phyloP scores from a whole-genome alignment of 1,140 invertebrate genomes.

The Amphibalanus amphitrite region DNA sequence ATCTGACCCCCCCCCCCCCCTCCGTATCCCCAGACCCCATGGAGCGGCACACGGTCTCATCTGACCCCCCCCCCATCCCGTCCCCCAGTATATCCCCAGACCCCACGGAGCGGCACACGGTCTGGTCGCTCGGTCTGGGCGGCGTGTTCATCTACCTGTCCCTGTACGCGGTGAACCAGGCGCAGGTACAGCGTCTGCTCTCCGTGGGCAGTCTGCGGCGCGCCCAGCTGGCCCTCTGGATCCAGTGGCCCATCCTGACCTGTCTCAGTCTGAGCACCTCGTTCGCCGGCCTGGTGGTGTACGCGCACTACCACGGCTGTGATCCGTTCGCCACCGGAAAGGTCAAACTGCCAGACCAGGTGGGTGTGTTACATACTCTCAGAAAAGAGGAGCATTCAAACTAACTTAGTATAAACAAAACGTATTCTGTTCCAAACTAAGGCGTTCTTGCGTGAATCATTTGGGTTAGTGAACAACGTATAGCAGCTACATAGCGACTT shows the following conservation, averaged over 20 bases:
- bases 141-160: slow-evolving; percentile 52
- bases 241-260: slow-evolving; percentile 49
- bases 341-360: slow-evolving; percentile 32
- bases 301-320: slow-evolving; percentile 51
- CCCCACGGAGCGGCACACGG: no score
- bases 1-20: no score
- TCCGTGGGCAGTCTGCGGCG: slow-evolving; percentile 35
- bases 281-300: slow-evolving; percentile 59
- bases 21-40: no score
- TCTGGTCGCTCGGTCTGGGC: slow-evolving; percentile 42
- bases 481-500: no score
- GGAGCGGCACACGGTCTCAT: no score
- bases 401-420: no score
- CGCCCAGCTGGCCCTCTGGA: slow-evolving; percentile 33
- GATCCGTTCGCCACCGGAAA: slow-evolving; percentile 42
- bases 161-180: slow-evolving; percentile 66
- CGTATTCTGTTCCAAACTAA: no score
- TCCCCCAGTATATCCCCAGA: slow-evolving; percentile 13
- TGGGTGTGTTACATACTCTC: no score
- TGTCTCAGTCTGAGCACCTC: slow-evolving; percentile 46
- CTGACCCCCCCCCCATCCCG: no score
- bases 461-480: no score
- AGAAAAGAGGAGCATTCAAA: no score
- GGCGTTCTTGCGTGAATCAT: no score
- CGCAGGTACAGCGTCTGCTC: slow-evolving; percentile 68